phyloP scores from a whole-genome alignment of 2,797 vertebrate species.

The Lophotriccus pileatus region DNA sequence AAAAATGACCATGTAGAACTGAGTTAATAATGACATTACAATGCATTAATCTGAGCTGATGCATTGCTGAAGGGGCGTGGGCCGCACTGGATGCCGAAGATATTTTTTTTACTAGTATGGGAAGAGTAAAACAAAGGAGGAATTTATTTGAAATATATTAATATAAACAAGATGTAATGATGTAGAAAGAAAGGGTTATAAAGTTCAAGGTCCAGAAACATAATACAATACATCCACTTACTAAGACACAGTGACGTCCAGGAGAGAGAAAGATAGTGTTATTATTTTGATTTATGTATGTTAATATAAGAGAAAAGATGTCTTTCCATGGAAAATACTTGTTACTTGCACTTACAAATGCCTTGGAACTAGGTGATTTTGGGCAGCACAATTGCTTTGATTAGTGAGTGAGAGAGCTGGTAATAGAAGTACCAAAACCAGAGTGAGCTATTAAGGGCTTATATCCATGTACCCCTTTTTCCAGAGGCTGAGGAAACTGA shows the following conservation, averaged over 20 bases:
- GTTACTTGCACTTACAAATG: constrained; percentile 33
- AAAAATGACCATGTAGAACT: constrained; percentile 84
- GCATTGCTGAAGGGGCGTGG: constrained; percentile 70
- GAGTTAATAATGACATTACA: constrained; percentile 72
- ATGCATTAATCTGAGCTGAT: constrained; percentile 75
- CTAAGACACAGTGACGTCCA: constrained; percentile 69
- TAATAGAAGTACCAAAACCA: not conserved
- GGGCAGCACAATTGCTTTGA: not conserved
- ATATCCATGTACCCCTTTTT: not conserved
- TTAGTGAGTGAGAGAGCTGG: not conserved
- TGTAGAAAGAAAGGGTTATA: constrained; percentile 60
- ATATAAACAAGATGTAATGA: constrained; percentile 64
- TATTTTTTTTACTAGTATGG: constrained; percentile 7
- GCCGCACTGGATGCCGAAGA: constrained; percentile 1
- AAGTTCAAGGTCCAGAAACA: constrained; percentile 64
- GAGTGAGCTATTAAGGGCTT: not conserved
- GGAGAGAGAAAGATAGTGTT: constrained; percentile 68
- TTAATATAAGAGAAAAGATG: constrained; percentile 18
- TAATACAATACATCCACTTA: constrained; percentile 61
- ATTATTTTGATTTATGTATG: constrained; percentile 46
- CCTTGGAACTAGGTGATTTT: not conserved
- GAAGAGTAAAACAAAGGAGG: constrained; percentile 60
- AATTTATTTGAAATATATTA: constrained; percentile 54
- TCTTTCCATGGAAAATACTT: constrained; percentile 39
- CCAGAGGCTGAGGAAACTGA: not conserved